Conservation (phyloP, 2,797 vertebrate genomes). For the Dendrocincla fuliginosa region DNA sequence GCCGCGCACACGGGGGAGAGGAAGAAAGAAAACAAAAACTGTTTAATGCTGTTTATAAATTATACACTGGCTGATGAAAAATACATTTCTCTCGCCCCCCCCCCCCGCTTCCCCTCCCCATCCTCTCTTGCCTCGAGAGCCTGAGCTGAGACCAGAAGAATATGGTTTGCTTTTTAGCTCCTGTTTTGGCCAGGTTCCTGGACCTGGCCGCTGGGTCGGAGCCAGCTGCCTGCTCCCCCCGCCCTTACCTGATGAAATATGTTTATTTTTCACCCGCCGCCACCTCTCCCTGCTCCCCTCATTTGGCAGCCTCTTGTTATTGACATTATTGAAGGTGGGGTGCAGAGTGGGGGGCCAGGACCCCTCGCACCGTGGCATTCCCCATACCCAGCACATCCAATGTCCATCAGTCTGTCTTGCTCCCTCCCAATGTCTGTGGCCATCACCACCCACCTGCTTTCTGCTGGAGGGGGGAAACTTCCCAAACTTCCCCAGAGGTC, state of each 20-base stretch:
- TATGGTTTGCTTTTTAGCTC: conserved; percentile 82
- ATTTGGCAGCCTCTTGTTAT: neutral
- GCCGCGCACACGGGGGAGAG: conserved; percentile 86
- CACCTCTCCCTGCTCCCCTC: neutral
- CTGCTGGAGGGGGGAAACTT: conserved; percentile 27
- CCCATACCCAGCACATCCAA: rapidly evolving
- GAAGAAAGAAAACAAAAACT: conserved; percentile 82
- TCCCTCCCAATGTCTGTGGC: neutral
- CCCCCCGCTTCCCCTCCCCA: neutral
- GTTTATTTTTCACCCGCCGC: conserved; percentile 15
- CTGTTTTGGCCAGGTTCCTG: conserved; percentile 83
- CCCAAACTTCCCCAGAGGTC: conserved; percentile 31
- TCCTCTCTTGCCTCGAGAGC: conserved; percentile 74
- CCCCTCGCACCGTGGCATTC: neutral
- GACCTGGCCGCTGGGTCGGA: conserved; percentile 69
- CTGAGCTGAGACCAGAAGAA: conserved; percentile 80
- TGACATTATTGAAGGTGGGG: neutral
- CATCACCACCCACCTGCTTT: neutral
- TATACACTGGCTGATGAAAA: conserved; percentile 88
- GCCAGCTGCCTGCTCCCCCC: conserved; percentile 63
- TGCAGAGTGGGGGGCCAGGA: neutral
- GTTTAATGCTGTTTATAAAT: conserved; percentile 88
- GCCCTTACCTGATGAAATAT: conserved; percentile 71
- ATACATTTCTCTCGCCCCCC: conserved; percentile 72
- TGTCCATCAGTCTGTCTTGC: rapidly evolving